Conservation (phyloP, 2,888 invertebrate genomes). For the Tipula lateralis region DNA sequence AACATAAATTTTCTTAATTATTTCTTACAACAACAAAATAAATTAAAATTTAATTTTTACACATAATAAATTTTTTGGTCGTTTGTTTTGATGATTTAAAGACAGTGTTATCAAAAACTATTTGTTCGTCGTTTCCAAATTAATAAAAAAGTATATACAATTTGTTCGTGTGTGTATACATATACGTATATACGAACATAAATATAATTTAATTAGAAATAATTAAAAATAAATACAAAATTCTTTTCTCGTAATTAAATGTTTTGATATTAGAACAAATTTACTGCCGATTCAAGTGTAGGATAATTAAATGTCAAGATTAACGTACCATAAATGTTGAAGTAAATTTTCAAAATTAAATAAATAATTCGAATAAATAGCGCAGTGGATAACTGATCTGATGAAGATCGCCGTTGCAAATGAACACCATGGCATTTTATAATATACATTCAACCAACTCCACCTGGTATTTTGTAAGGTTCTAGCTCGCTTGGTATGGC, state of each 20-base stretch:
- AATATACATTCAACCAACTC: too few relatives aligned
- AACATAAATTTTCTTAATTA: conserved; percentile 24
- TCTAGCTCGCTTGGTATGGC: too few relatives aligned
- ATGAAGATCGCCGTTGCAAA: too few relatives aligned
- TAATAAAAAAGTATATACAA: too few relatives aligned
- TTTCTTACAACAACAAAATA: background rate
- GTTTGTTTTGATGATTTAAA: background rate
- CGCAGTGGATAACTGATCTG: too few relatives aligned
- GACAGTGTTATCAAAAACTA: conserved; percentile 5
- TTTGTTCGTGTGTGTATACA: background rate
- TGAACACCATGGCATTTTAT: too few relatives aligned
- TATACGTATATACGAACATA: background rate
- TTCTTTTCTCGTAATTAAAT: background rate
- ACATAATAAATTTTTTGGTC: background rate
- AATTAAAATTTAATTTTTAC: background rate
- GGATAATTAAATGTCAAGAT: too few relatives aligned
- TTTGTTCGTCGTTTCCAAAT: background rate
- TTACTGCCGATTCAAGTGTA: background rate
- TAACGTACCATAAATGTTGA: too few relatives aligned
- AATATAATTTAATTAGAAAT: background rate
- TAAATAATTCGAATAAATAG: too few relatives aligned
- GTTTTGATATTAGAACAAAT: background rate
- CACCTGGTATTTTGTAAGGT: too few relatives aligned
- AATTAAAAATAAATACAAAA: background rate
- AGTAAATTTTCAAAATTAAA: too few relatives aligned